Percentiles rank a stretch among this genome's conserved stretches.
Conservation (phyloP, 2,797 vertebrate genomes). For the Phaenicophaeus curvirostris region DNA sequence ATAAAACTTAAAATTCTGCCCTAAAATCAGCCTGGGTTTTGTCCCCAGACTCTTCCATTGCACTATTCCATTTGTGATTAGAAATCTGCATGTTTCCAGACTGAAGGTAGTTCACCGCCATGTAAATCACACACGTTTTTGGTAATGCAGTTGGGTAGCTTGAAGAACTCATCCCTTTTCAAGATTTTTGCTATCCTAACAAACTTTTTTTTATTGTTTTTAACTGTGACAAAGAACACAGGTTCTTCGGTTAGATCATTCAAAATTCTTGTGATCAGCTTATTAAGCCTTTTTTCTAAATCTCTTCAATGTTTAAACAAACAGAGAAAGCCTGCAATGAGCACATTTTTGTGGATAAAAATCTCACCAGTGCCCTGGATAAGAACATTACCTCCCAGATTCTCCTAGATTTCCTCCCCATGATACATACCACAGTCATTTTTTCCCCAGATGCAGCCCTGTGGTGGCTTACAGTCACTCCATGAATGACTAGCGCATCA, state of each 20-base stretch:
- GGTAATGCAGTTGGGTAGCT: neutral
- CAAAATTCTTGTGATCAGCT: neutral
- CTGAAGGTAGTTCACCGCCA: neutral
- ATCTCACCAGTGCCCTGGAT: neutral
- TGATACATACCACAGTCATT: neutral
- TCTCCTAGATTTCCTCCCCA: neutral
- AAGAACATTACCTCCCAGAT: neutral
- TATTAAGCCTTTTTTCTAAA: neutral
- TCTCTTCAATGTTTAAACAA: neutral
- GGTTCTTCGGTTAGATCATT: neutral
- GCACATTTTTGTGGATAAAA: neutral
- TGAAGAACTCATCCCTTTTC: neutral
- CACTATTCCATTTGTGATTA: neutral
- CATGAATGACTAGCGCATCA: neutral
- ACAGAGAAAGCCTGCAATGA: neutral
- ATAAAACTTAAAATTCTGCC: neutral
- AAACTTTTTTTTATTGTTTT: neutral
- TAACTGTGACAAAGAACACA: neutral
- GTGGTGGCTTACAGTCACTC: neutral
- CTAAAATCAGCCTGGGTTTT: neutral
- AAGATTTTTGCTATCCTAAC: neutral
- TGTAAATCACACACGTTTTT: neutral
- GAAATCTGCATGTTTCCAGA: neutral
- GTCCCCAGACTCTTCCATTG: neutral
- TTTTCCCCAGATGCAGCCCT: neutral